Base-by-base conservation (phyloP, 1,140 invertebrate species). In the Drosophila pallidifrons region DNA sequence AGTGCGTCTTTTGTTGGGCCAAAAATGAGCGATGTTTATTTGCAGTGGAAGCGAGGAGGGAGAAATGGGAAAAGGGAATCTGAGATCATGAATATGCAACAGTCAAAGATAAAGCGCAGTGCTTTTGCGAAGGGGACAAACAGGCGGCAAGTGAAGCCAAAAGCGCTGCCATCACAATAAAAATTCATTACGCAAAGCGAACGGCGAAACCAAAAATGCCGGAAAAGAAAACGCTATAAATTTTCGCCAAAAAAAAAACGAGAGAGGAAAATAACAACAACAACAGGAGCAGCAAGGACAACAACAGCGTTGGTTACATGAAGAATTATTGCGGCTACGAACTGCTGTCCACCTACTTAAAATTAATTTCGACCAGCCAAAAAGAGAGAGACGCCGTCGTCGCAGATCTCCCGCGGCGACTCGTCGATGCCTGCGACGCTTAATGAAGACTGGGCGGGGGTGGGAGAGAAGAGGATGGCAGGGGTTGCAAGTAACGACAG, bases 261-360 rank as follows among this genome's bases (percentile, higher is more conserved):
- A n/a, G 32, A 57, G 65, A 57, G 63, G 52, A 45, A 63, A 60
- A 65, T 16, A 35, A 55, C 28, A 63, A 16, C 41, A 58, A 60
- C 55, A 60, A 52, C 32, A 75, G 69, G 38, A 63, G 61, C 64
- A 81, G 46, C 4, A 13, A 11, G 16, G 28, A 30, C 6, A 54
- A 28, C 59, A 57, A 35, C n/a, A 67, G 59, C 55, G 79, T 64
- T 77, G 81, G 85, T 89, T 81, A 61, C 85, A 88, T 88, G 81
- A 89, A 89, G 85, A 89, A 89, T 89, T 89, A 89, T 89, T 81
- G 85, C 85, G 71, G 75, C 85, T 68, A 77, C 81, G 78, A 89
- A 79, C 88, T 85, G 81, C 85, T 89, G 85, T 89, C 85, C 85
- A 89, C 85, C 85, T 89, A 89, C 85, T 89, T 89, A 89, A 89